Evolutionary conservation across 2,888 invertebrate genomes (phyloP), one percentile per base, ranked within the genome.

Genomic region (Cancer borealis): DNA sequence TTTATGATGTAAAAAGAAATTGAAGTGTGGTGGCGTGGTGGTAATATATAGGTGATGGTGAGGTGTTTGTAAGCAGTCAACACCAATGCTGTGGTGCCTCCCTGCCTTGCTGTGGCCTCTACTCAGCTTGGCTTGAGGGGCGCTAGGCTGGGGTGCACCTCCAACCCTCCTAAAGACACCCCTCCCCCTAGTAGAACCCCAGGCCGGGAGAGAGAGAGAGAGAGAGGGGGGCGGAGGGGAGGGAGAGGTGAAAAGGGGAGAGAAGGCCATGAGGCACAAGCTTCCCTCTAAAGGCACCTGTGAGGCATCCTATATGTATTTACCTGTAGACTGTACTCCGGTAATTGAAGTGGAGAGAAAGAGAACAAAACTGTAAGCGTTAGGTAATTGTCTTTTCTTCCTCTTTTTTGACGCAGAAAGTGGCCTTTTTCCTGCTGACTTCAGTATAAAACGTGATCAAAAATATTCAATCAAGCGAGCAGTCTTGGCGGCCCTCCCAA

Each of bases 401-500:
- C 26, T 14, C 21, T 21, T 66, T 73, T 92, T 45, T 92, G 26
- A 92, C 12, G 39, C 17, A 73, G 54, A 26, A 73, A n/a, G 79
- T 73, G 79, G 46, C 46, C 30, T 79, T 79, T 92, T 66, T 79
- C 17, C 46, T 73, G 92, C 47, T 92, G 66, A 92, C 92, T 92
- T 73, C 79, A 79, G 73, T 92, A 92, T 92, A 66, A 66, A 66
- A 90, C 91, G 54, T 93, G 87, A 93, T 93, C 93, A 93, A 93
- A 93, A 93, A 93, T 93, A 93, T 93, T 93, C 93, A 93, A 93
- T 93, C 93, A 93, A 39, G 39, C 49, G 60, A 88, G 47, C 46
- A 89, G 89, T 47, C 66, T 66, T 66, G 66, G 66, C 66, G 66
- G 54, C 54, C 54, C 54, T 54, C 54, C 54, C 54, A 87, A 47